These are phyloP conservation scores for Himalopsyche tibetana DNA, from an alignment of 2,888 invertebrate species.

Conservation along the genomic window DNA sequence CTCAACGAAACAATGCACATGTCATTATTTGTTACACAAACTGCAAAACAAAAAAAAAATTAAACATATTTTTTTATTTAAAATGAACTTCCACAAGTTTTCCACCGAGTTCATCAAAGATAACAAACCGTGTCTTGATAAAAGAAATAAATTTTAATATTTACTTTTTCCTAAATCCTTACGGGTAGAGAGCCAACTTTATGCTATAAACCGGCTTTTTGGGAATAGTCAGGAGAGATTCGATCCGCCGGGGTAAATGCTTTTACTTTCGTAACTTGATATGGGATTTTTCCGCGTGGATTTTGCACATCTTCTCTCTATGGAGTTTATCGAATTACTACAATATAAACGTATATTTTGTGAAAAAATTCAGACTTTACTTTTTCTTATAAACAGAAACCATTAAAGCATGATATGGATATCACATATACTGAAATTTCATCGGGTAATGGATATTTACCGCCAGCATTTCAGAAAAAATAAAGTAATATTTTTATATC, in stretches of 20 bases:
- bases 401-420: neutral
- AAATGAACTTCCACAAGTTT: too few relatives aligned
- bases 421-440: neutral
- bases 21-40: too few relatives aligned
- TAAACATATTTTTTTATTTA: too few relatives aligned
- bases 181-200: too few relatives aligned
- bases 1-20: too few relatives aligned
- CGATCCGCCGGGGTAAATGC: slow-evolving; percentile 14
- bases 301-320: slow-evolving; percentile 5
- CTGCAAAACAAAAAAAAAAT: too few relatives aligned
- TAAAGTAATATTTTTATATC: neutral
- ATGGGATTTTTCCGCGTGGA: neutral
- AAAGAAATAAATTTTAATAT: too few relatives aligned
- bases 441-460: neutral
- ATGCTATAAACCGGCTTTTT: neutral
- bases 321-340: slow-evolving; percentile 15
- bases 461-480: neutral
- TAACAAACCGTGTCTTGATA: too few relatives aligned
- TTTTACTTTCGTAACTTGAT: slow-evolving; percentile 16
- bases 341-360: neutral
- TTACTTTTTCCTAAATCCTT: too few relatives aligned
- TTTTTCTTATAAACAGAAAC: neutral
- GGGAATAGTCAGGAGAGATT: neutral
- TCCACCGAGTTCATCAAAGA: too few relatives aligned
- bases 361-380: neutral